Percentiles rank a stretch among this genome's conserved stretches.
phyloP scores from a whole-genome alignment of 2,113 vertebrate species.

The Etheostoma spectabile region DNA sequence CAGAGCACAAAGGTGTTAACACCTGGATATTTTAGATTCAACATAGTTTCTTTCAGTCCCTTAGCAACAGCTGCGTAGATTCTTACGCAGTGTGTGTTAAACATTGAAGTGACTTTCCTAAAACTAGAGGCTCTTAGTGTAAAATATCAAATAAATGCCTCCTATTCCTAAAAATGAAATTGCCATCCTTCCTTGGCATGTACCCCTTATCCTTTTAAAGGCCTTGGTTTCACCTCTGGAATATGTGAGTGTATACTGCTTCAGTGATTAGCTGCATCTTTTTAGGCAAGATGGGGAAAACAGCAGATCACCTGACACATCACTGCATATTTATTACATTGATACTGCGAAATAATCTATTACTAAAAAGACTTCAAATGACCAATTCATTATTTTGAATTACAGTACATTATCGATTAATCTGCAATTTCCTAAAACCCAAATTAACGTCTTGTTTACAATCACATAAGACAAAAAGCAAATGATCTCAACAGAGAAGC shows the following conservation, averaged over 20 bases:
- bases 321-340: background rate
- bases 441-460: background rate
- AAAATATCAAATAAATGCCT: background rate
- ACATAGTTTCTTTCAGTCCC: conserved; percentile 1
- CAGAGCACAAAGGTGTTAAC: background rate
- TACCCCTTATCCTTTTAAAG: background rate
- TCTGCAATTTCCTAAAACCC: background rate
- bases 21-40: conserved; percentile 2
- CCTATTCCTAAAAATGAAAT: background rate
- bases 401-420: background rate
- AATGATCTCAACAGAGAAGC: too few species aligned
- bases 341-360: background rate
- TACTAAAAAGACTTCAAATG: background rate
- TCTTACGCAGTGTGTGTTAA: background rate
- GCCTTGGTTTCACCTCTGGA: background rate
- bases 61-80: background rate
- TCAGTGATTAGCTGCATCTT: background rate
- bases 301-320: background rate
- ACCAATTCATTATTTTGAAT: background rate
- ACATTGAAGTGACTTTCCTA: background rate
- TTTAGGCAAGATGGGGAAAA: background rate
- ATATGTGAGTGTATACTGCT: background rate
- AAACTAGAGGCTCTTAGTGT: background rate
- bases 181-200: too few species aligned
- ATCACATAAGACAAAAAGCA: too few species aligned